Base-by-base conservation (phyloP, 2,797 vertebrate species). In the Echeneis naucrates region DNA sequence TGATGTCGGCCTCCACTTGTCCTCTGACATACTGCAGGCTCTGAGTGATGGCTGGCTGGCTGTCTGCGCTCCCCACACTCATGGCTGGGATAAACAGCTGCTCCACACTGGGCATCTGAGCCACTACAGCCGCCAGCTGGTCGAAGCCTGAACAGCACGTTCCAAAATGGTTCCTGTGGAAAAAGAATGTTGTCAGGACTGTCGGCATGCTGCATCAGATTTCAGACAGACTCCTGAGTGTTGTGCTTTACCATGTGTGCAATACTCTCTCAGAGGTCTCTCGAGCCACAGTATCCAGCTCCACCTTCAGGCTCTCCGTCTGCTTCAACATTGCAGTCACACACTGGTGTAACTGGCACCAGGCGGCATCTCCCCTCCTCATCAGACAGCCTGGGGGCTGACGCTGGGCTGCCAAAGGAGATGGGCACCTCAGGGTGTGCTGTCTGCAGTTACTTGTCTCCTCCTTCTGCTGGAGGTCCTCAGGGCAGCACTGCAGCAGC, bases 401-500 rank as follows among this genome's bases (percentile, higher is more conserved):
- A 4, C 89, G 90, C 63, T 94, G 94, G 4, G 4, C 54, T 4
- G 94, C 72, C 72, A 97, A 78, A 2, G 97, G 98, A 33, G 97
- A 96, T 0, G 94, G 88, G 65, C 93, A 94, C 56, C 88, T 94
- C 21, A 95, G 82, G 38, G 93, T 93, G 68, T 87, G 79, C 68
- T 89, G 88, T 33, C 75, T 71, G 64, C 80, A 78, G 73, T 82
- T 40, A 21, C 67, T 67, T 0, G 56, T 54, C 16, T 84, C 87
- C 65, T 89, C 88, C 23, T 71, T 75, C 67, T 85, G 78, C 84
- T 87, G 91, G 6, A 61, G 72, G 26, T 90, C 91, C 79, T 92
- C 91, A 0, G 98, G 97, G 77, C 98, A 99, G 87, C 97, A 97
- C 40, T 96, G 96, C 5, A 98, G 77, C 82, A 99, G 88, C 96